Base-by-base conservation (phyloP, 2,888 invertebrate genomes). In the Meliscaeva auricollis region DNA sequence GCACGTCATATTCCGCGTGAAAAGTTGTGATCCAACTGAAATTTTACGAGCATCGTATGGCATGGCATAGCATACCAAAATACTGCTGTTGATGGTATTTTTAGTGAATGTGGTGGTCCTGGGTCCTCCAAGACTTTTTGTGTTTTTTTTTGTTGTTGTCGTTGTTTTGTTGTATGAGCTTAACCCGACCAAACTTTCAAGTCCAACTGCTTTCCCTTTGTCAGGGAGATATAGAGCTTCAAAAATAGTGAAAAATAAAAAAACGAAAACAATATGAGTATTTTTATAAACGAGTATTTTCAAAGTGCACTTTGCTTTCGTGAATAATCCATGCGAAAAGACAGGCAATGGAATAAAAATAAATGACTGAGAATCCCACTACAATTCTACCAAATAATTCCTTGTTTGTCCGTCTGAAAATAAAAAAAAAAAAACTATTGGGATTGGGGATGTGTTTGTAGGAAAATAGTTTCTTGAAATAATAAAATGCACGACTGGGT, bases 1-100 rank as follows among this genome's bases (percentile, higher is more conserved):
- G 64, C 58, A 76, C 70, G 75, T 81, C 81, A 75, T 75, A 64
- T 70, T 46, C 50, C 58, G 66, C 66, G 73, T 73, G 73, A 79
- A 79, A 48, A 60, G 50, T 58, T 66, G n/a, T 32, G 44, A 66
- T 50, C 41, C 64, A 38, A 30, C 73, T 44, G 50, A 41, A 58
- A 60, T 76, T 76, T 72, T 56, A 76, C 50, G 64, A 70, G 38
- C 54, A 26, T 56, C 17, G 20, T 32, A 11, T 11, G 15, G n/a
- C 4, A 30, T 22, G 9, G 30, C 15, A 50, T 7, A 20, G 32
- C 20, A 7, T n/a, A 52, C n/a, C 41, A 38, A 15, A 41, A 35
- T 20, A 11, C 26, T 72, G 52, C 44, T 17, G 11, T 64, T 54
- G 62, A 44, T 74, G 32, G 41, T 46, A 15, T 73, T 73, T 30